These are phyloP conservation scores for Hybognathus amarus DNA, from an alignment of 2,797 vertebrate species.

Conservation along the genomic window DNA sequence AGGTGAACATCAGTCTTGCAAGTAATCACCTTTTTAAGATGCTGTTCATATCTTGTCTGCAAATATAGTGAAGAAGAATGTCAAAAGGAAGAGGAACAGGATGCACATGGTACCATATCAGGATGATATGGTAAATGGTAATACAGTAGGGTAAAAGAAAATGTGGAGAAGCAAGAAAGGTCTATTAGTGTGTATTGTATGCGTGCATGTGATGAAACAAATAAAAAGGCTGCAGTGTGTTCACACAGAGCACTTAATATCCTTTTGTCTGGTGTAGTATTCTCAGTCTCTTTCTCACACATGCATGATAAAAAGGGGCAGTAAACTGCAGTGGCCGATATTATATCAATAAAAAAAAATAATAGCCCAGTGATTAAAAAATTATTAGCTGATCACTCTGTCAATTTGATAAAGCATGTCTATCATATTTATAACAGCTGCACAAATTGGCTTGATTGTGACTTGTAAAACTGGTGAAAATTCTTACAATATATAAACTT, in stretches of 20 bases:
- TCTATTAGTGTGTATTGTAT: not conserved
- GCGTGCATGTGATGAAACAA: not conserved
- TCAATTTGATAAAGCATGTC: not conserved
- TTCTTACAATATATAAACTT: not conserved
- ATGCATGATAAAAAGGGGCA: not conserved
- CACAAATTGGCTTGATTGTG: not conserved
- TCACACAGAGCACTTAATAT: not conserved
- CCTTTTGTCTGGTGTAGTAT: not conserved
- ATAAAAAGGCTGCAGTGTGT: not conserved
- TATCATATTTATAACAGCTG: not conserved
- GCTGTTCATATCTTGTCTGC: not conserved
- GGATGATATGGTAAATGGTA: slow-evolving; percentile 33
- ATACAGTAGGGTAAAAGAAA: not conserved
- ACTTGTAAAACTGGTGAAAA: no score
- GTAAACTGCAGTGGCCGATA: not conserved
- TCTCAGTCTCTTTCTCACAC: not conserved
- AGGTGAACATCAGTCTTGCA: not conserved
- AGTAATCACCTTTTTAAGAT: slow-evolving; percentile 16
- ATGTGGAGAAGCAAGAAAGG: not conserved
- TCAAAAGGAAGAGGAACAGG: not conserved
- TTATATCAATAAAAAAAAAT: not conserved
- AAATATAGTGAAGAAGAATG: not conserved
- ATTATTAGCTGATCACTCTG: not conserved
- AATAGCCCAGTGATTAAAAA: not conserved
- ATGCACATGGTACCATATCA: no score